A percentile compares a stretch with the other conserved stretches of the same genome.
Evolutionary conservation across 2,797 vertebrate genomes (phyloP).

Genomic region (Iguana delicatissima): DNA sequence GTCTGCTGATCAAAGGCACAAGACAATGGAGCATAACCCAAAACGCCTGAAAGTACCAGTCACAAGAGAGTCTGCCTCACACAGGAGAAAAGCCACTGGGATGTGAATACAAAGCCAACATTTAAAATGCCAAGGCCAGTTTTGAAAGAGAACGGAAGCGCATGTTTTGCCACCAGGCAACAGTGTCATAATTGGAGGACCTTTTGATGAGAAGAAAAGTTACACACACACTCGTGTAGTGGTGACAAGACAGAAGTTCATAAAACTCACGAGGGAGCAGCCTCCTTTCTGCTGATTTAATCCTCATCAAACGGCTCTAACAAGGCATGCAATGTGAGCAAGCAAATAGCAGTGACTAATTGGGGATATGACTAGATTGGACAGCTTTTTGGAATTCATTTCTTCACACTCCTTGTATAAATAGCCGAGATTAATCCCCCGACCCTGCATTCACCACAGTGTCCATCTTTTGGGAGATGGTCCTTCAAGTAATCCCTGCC

Average conservation of each 20-base stretch:
- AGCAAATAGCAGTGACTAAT: constrained; percentile 8
- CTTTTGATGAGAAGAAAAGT: background rate
- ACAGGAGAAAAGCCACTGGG: background rate
- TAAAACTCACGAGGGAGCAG: background rate
- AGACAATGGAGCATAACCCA: background rate
- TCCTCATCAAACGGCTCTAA: background rate
- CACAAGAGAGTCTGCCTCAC: background rate
- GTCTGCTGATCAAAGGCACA: background rate
- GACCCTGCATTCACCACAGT: too few relatives aligned
- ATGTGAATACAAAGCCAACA: background rate
- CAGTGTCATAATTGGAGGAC: background rate
- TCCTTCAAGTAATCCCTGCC: background rate
- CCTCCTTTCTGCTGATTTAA: background rate
- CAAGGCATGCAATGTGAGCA: background rate
- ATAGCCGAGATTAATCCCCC: background rate
- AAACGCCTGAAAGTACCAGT: background rate
- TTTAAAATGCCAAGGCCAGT: background rate
- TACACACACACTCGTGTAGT: background rate
- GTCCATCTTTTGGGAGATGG: background rate
- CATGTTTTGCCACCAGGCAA: background rate
- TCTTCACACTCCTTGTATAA: background rate
- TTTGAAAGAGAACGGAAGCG: background rate
- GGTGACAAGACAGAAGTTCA: background rate
- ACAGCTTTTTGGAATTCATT: background rate
- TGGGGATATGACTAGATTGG: background rate